Percentiles rank a stretch among this genome's conserved stretches.
Conservation (phyloP, 2,888 invertebrate species). For the Melitaea athalia region DNA sequence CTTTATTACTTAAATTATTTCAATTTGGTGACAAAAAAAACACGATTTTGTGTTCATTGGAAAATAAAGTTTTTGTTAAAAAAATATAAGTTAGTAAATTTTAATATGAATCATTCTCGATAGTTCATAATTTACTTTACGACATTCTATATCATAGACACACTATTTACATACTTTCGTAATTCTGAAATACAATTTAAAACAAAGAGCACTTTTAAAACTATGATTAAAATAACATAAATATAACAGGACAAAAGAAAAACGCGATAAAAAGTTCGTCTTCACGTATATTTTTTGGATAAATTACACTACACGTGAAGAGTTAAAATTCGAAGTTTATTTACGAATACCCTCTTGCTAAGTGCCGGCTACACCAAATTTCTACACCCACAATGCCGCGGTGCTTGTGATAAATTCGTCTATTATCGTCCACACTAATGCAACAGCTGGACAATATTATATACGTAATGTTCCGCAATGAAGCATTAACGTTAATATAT, state of each 20-base stretch:
- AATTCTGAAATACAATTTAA: too few relatives aligned
- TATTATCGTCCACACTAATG: constrained; percentile 37
- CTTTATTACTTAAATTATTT: too few relatives aligned
- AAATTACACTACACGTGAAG: neutral
- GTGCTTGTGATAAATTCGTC: constrained; percentile 29
- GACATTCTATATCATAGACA: too few relatives aligned
- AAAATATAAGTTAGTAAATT: too few relatives aligned
- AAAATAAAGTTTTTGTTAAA: too few relatives aligned
- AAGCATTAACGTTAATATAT: constrained; percentile 41
- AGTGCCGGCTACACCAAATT: constrained; percentile 10
- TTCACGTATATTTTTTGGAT: neutral
- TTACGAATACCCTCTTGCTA: constrained; percentile 13
- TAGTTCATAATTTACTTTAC: too few relatives aligned
- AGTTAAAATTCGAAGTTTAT: neutral
- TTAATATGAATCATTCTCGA: too few relatives aligned
- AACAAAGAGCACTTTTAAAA: too few relatives aligned
- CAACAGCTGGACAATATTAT: constrained; percentile 37
- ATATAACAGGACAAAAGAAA: neutral
- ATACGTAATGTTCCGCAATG: constrained; percentile 34
- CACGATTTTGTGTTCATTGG: too few relatives aligned
- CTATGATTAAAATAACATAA: neutral
- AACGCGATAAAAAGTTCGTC: neutral
- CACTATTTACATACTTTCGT: too few relatives aligned
- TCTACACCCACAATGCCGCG: constrained; percentile 21
- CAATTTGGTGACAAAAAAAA: too few relatives aligned